Evolutionary conservation across 2,113 vertebrate species (phyloP).

Genomic region (Tringa solitaria): DNA sequence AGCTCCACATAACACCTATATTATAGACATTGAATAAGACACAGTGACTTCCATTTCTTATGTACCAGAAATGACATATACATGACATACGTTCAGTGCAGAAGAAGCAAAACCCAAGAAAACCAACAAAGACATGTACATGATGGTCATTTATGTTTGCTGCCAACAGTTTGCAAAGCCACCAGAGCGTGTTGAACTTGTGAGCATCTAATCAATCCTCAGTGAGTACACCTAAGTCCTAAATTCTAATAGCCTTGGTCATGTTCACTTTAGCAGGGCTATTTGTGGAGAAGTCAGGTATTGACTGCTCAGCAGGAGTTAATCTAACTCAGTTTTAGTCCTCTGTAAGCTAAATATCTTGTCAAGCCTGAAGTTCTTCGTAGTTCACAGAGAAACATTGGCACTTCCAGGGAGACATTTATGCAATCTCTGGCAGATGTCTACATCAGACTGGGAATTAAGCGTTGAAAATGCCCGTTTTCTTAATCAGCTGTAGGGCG

Average conservation of each 20-base stretch:
- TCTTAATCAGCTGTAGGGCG: not conserved
- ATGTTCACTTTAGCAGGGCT: not conserved
- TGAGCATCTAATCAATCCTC: not conserved
- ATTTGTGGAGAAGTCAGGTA: not conserved
- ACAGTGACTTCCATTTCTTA: not conserved
- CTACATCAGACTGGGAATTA: not conserved
- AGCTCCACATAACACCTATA: not conserved
- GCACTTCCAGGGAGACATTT: not conserved
- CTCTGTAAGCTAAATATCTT: not conserved
- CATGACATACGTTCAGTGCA: slow-evolving; percentile 15
- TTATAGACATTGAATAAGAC: not conserved
- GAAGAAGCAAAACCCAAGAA: slow-evolving; percentile 17
- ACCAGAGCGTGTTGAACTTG: not conserved
- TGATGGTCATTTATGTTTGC: not conserved
- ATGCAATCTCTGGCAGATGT: not conserved
- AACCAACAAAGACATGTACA: not conserved
- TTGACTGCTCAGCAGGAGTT: not conserved
- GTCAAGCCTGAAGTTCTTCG: not conserved
- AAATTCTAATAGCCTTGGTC: not conserved
- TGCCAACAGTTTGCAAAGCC: not conserved
- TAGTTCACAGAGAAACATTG: not conserved
- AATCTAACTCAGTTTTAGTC: not conserved
- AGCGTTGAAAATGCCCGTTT: not conserved
- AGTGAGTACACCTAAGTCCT: not conserved
- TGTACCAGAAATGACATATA: slow-evolving; percentile 1